These are phyloP conservation scores for Pantherophis guttatus DNA, from an alignment of 2,113 vertebrate species.

Conservation along the genomic window DNA sequence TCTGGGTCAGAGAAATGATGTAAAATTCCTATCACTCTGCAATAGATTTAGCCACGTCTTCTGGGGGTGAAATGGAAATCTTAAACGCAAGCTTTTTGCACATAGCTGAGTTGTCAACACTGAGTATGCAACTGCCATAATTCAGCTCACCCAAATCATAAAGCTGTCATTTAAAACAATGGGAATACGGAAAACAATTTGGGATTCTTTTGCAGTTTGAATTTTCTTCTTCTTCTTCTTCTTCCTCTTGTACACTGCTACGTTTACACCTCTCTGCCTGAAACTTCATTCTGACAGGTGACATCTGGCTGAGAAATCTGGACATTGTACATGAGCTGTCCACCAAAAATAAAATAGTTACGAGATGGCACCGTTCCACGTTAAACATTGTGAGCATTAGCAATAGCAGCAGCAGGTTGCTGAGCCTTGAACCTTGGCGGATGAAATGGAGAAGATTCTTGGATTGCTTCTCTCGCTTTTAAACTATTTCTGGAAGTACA, in stretches of 20 bases:
- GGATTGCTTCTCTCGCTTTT: background rate
- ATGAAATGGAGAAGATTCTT: conserved; percentile 18
- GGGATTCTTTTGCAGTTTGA: background rate
- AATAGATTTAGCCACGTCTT: conserved; percentile 3
- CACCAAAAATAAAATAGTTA: background rate
- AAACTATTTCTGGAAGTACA: background rate
- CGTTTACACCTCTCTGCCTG: background rate
- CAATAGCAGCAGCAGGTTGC: background rate
- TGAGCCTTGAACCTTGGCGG: background rate
- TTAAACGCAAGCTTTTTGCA: background rate
- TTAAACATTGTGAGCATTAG: background rate
- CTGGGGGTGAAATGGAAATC: background rate
- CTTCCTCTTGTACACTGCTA: background rate
- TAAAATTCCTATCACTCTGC: background rate
- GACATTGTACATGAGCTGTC: background rate
- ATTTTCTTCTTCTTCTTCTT: background rate
- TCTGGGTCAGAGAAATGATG: conserved; percentile 16
- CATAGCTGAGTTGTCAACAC: conserved; percentile 13
- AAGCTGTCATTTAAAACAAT: conserved; percentile 20
- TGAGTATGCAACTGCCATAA: background rate
- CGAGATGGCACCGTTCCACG: conserved; percentile 2
- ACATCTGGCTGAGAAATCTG: background rate
- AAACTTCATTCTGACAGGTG: background rate
- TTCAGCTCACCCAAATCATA: conserved; percentile 15
- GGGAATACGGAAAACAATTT: background rate